Conservation (phyloP, 2,888 invertebrate species). For the Nipponacmea schrenckii region DNA sequence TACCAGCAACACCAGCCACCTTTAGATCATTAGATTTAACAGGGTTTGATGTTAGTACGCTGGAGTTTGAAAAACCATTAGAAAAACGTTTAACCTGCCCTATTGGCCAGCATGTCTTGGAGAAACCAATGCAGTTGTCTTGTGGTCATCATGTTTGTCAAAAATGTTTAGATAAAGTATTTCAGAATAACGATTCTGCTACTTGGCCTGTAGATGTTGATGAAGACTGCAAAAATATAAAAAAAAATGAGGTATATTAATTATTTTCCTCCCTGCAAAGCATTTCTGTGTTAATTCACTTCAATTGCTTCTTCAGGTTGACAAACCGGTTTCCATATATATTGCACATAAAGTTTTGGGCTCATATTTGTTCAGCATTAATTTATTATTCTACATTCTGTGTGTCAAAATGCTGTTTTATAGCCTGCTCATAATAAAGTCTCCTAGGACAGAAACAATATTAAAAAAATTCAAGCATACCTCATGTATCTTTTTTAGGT, state of each 20-base stretch:
- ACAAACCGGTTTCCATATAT: too few relatives aligned
- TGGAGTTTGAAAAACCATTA: neutral
- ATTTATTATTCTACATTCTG: too few relatives aligned
- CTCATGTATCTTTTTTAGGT: neutral
- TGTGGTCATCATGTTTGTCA: slow-evolving; percentile 29
- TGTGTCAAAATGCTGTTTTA: too few relatives aligned
- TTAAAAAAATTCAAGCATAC: too few relatives aligned
- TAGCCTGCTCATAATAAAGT: too few relatives aligned
- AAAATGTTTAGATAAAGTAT: slow-evolving; percentile 29
- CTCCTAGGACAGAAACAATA: too few relatives aligned
- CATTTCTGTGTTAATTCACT: too few relatives aligned
- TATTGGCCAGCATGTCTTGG: neutral
- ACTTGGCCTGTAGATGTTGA: slow-evolving; percentile 45
- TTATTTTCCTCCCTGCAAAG: neutral
- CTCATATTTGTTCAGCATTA: too few relatives aligned
- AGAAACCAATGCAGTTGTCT: neutral
- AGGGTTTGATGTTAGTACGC: neutral
- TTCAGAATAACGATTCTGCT: slow-evolving; percentile 29
- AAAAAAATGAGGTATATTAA: neutral
- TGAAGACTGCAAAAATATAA: neutral
- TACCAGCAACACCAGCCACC: neutral
- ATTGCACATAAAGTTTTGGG: too few relatives aligned
- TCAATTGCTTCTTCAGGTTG: too few relatives aligned
- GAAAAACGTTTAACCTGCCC: neutral
- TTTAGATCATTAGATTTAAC: neutral